Conservation (phyloP, 2,888 invertebrate species). For the Salticus scenicus region DNA sequence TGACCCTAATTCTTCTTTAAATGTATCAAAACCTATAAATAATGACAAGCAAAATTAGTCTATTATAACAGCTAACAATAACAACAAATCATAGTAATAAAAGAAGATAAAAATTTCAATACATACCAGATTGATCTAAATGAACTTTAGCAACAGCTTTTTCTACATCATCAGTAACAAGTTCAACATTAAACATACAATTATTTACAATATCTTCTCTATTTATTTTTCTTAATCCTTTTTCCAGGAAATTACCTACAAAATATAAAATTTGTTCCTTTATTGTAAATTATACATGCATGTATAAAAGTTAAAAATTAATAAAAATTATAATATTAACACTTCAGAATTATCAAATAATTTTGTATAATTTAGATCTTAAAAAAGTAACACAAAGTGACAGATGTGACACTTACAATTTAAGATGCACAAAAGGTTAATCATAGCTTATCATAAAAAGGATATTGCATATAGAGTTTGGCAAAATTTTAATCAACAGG, state of each 20-base stretch:
- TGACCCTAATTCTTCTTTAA: constrained; percentile 80
- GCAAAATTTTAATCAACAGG: no score
- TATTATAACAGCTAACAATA: neutral
- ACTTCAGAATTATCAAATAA: no score
- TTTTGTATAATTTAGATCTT: no score
- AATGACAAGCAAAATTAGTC: no score
- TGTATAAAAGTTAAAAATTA: no score
- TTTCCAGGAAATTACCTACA: constrained; percentile 85
- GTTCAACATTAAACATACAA: constrained; percentile 86
- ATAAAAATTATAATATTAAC: no score
- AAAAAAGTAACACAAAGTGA: no score
- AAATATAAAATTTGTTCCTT: neutral
- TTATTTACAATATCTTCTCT: constrained; percentile 93
- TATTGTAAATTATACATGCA: no score
- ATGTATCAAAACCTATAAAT: constrained; percentile 81
- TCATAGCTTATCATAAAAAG: no score
- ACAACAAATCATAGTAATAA: neutral
- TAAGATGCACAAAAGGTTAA: no score
- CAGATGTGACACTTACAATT: no score
- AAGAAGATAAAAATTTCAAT: neutral
- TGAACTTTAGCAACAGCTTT: constrained; percentile 81
- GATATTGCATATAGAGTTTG: no score
- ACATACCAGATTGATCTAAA: constrained; percentile 76
- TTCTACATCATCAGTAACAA: constrained; percentile 86
- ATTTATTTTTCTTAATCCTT: constrained; percentile 88